Percentiles rank a stretch among this genome's conserved stretches.
phyloP scores from a whole-genome alignment of 2,797 vertebrate species.

The Sternotherus odoratus region DNA sequence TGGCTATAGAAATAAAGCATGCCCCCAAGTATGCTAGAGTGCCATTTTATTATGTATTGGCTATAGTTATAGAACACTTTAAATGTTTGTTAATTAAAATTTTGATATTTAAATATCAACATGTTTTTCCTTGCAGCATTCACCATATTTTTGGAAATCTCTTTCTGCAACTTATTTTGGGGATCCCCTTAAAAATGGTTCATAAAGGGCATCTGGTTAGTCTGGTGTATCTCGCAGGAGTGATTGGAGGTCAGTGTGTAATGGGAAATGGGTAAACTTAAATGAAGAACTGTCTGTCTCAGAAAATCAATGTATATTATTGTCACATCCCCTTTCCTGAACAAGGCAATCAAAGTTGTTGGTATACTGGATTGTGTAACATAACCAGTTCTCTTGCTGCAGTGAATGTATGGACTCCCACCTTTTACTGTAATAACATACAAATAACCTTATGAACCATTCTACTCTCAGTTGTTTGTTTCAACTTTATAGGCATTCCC shows the following conservation, averaged over 20 bases:
- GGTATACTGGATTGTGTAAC: neutral
- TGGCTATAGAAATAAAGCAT: neutral
- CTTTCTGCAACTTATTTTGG: constrained; percentile 89
- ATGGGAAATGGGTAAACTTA: neutral
- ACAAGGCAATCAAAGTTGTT: too few relatives aligned
- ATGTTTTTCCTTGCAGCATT: constrained; percentile 83
- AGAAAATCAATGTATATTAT: neutral
- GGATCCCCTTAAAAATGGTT: constrained; percentile 92
- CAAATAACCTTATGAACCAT: neutral
- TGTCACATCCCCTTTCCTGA: neutral
- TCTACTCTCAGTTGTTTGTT: neutral
- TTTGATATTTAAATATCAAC: neutral
- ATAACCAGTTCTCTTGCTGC: neutral
- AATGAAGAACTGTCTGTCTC: neutral
- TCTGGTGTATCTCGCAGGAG: constrained; percentile 91
- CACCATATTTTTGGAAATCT: constrained; percentile 92
- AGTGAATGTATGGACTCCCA: neutral
- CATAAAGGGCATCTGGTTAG: constrained; percentile 93
- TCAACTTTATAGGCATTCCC: neutral
- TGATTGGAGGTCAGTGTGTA: constrained; percentile 87
- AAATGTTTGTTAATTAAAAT: too few relatives aligned
- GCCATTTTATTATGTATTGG: neutral
- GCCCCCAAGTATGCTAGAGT: neutral
- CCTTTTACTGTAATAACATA: neutral
- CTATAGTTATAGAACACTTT: neutral